Base-by-base conservation (phyloP, 1,140 invertebrate genomes). In the Chymomyza costata region DNA sequence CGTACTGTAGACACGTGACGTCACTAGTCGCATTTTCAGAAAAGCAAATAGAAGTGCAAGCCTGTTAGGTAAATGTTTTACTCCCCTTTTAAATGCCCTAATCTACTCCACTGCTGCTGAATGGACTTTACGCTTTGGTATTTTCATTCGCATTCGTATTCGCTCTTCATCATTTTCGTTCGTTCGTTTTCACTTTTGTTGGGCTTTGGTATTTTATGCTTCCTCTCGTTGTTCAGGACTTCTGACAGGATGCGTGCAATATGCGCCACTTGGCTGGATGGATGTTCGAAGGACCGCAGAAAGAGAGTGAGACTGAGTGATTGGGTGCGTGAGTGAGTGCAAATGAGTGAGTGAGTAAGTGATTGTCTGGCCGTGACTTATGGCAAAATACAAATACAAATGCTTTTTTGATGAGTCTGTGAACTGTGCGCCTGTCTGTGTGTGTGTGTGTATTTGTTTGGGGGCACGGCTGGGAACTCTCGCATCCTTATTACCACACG, bases 341-440 rank as follows among this genome's bases (percentile, higher is more conserved):
- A 3, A 25, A 25, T 25, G 21, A 25, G 48, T 43, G 21, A 51
- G 38, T 25, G 44, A 44, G 21, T 21, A 15, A 44, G 44, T 57
- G 59, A 58, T 56, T 65, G 71, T 62, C 70, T 78, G 71, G 30
- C 55, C 50, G 51, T 76, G 71, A 78, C 70, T 78, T 78, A 46
- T 53, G 50, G 35, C 51, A 52, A n/a, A n/a, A n/a, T n/a, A n/a
- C n/a, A n/a, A 63, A 63, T 66, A 38, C 50, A 56, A 56, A 45
- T 37, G 11, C 14, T 25, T 25, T 25, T 8, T 3, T 8, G n/a
- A n/a, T n/a, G 45, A 32, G 38, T 2, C 14, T 8, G 25, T 30
- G 35, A 30, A n/a, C n/a, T n/a, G 25, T 13, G 47, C 13, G n/a
- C 21, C 3, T 8, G 3, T 25, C 3, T 8, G 8, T 25, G 8